Conservation (phyloP, 2,888 invertebrate species). For the Petrophora chlorosata region DNA sequence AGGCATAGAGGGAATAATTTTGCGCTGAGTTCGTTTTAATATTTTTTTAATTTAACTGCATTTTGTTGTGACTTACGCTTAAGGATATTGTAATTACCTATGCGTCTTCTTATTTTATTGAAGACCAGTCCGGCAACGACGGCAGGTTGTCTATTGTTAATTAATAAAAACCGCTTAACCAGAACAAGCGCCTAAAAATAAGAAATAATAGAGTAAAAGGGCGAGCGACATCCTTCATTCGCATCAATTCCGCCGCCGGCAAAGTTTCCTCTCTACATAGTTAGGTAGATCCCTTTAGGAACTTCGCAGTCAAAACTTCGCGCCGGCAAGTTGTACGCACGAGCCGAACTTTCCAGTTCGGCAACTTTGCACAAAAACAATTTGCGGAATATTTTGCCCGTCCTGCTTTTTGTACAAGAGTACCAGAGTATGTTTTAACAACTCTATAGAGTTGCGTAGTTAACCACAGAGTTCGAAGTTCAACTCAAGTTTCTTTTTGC, state of each 20-base stretch:
- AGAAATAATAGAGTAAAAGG: conserved; percentile 27
- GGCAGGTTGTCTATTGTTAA: not conserved
- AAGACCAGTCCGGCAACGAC: too few species aligned
- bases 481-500: not conserved
- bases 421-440: conserved; percentile 37
- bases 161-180: conserved; percentile 11
- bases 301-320: conserved; percentile 75
- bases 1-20: too few species aligned
- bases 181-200: conserved; percentile 27
- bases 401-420: conserved; percentile 41
- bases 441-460: conserved; percentile 5
- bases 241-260: conserved; percentile 44
- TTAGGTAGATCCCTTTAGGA: conserved; percentile 57
- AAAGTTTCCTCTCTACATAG: conserved; percentile 53
- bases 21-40: too few species aligned
- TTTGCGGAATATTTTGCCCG: conserved; percentile 34
- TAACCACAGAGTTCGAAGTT: conserved; percentile 12
- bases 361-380: conserved; percentile 68
- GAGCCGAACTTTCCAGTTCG: conserved; percentile 63
- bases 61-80: too few species aligned
- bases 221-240: conserved; percentile 30
- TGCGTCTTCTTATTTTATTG: too few species aligned
- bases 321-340: conserved; percentile 68
- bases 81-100: too few species aligned
- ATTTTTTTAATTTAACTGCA: too few species aligned